Percentiles rank a stretch among this genome's conserved stretches.
phyloP scores from a whole-genome alignment of 2,113 vertebrate genomes.

The Albula goreensis region DNA sequence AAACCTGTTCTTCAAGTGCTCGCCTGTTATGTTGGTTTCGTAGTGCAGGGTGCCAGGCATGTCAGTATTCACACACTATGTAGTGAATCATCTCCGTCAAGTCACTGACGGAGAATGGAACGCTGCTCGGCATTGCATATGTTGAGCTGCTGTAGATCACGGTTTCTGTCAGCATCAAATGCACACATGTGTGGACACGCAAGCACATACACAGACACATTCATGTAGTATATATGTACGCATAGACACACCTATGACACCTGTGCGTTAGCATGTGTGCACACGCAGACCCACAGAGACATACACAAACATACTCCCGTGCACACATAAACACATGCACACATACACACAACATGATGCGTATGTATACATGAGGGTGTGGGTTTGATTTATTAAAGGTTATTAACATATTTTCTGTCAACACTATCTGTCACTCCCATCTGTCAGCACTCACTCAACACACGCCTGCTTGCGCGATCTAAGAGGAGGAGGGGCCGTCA shows the following conservation, averaged over 20 bases:
- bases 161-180: neutral
- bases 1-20: neutral
- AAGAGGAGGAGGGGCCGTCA: neutral
- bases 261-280: conserved; percentile 38
- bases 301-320: neutral
- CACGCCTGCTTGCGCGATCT: neutral
- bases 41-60: neutral
- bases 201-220: neutral
- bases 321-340: neutral
- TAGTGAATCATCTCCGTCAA: neutral
- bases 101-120: neutral
- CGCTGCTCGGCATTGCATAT: neutral
- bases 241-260: conserved; percentile 7
- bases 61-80: neutral
- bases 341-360: neutral
- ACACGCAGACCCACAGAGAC: conserved; percentile 21
- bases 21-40: neutral
- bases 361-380: neutral
- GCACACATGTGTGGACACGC: neutral
- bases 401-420: neutral
- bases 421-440: neutral
- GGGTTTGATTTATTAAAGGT: neutral
- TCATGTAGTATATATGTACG: neutral
- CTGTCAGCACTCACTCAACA: neutral
- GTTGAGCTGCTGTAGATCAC: neutral